Base-by-base conservation (phyloP, 2,113 vertebrate species). In the Cololabis saira region DNA sequence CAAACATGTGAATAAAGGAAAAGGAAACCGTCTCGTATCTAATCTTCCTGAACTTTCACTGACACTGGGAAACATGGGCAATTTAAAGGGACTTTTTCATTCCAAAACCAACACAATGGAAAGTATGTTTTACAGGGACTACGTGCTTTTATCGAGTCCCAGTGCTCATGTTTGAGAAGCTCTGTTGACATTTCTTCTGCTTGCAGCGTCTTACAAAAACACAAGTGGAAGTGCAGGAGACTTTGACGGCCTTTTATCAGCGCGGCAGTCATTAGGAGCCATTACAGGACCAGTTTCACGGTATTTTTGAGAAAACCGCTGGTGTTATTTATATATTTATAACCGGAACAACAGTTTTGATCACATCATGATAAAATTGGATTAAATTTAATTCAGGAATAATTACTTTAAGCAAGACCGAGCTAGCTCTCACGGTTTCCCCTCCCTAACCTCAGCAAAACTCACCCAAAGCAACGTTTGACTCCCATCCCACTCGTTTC, bases 31-130 rank as follows among this genome's bases (percentile, higher is more conserved):
- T 83, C 64, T 71, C 73, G 64, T 89, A 89, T 89, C 84, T 92
- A 90, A 91, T 92, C 88, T 82, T 80, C 75, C 86, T 87, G 83
- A 90, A 92, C 88, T 90, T 85, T 68, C 57, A 71, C 60, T 87
- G 85, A 90, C 91, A 89, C 82, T 68, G 76, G 56, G 60, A 90
- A 78, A 86, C 83, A 88, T 72, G 76, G 65, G 33, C 69, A 56
- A 84, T 89, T 87, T 87, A 79, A 87, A 84, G 74, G 53, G 58
- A 21, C 50, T 73, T 88, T 85, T 82, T 84, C 30, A 73, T 78
- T 71, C 53, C 66, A 68, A 67, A 84, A 79, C 51, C 50, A 75
- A 83, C 83, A 86, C 67, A 82, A 76, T 83, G 66, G 78, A 54
- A 48, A 81, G 58, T 77, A 76, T 85, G 78, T 82, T 85, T 88